Percentiles rank a stretch among this genome's conserved stretches.
Evolutionary conservation across 2,888 invertebrate species (phyloP).

Genomic region (Brachypalpus laphriformis): DNA sequence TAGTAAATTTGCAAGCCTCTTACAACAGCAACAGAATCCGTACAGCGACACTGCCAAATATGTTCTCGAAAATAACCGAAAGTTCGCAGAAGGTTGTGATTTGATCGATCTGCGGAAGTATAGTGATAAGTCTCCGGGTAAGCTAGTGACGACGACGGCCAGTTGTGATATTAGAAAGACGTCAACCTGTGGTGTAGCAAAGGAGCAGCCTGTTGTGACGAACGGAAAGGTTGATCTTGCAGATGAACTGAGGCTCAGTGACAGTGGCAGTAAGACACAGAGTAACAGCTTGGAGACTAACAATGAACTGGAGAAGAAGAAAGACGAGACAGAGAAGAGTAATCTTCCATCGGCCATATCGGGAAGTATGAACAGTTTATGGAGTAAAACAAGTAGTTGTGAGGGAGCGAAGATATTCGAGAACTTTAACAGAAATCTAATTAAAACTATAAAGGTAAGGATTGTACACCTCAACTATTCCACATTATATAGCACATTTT

Average conservation of each 20-base stretch:
- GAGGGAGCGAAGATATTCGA: constrained; percentile 83
- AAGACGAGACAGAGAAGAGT: constrained; percentile 68
- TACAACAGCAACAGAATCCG: constrained; percentile 63
- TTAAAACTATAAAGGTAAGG: constrained; percentile 82
- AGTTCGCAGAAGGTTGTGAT: constrained; percentile 53
- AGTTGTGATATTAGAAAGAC: constrained; percentile 66
- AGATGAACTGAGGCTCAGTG: constrained; percentile 49
- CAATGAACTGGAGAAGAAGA: constrained; percentile 76
- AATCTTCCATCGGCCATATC: constrained; percentile 77
- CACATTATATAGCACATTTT: no score
- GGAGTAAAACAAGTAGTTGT: constrained; percentile 82
- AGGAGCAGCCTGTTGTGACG: constrained; percentile 29
- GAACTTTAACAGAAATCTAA: constrained; percentile 82
- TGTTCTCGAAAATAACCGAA: constrained; percentile 68
- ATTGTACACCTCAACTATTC: no score
- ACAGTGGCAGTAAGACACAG: constrained; percentile 63
- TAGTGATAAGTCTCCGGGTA: constrained; percentile 64
- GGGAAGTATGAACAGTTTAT: constrained; percentile 82
- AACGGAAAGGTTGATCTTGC: constrained; percentile 36
- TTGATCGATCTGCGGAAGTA: constrained; percentile 72
- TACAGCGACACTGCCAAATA: constrained; percentile 76
- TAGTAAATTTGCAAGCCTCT: constrained; percentile 62
- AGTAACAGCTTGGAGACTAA: constrained; percentile 51
- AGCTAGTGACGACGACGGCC: constrained; percentile 38
- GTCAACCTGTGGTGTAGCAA: constrained; percentile 24